Conservation (phyloP, 2,888 invertebrate genomes). For the Chymomyza amoena region DNA sequence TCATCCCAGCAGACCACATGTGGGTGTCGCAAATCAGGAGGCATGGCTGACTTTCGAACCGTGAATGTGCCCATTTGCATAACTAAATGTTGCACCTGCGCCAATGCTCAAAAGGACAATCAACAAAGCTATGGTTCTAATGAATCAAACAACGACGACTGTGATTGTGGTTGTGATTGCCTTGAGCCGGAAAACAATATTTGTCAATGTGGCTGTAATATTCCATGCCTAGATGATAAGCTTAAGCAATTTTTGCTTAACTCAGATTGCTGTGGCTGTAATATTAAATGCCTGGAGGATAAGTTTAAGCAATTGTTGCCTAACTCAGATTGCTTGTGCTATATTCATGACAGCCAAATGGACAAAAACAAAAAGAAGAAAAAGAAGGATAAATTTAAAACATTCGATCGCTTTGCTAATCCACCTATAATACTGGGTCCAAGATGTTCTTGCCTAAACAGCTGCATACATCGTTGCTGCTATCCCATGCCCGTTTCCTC, state of each 20-base stretch:
- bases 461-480: conserved; percentile 5
- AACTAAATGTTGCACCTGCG: not conserved
- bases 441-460: conserved; percentile 4
- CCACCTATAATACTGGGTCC: conserved; percentile 50
- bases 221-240: conserved; percentile 24
- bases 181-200: not conserved
- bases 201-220: conserved; percentile 6
- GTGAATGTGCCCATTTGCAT: conserved; percentile 33
- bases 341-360: not conserved
- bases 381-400: conserved; percentile 1
- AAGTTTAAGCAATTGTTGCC: conserved; percentile 24
- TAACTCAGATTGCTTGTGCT: conserved; percentile 29
- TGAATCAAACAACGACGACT: not conserved
- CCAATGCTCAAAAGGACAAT: not conserved
- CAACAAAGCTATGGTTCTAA: not conserved
- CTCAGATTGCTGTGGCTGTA: conserved; percentile 19
- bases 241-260: conserved; percentile 28
- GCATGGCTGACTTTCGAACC: not conserved
- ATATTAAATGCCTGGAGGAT: conserved; percentile 24
- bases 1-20: not conserved
- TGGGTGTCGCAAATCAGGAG: no score
- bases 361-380: not conserved
- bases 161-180: not conserved
- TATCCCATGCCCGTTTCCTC: conserved; percentile 1
- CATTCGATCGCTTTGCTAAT: conserved; percentile 45